These are phyloP conservation scores for Xiphias gladius DNA, from an alignment of 2,113 vertebrate species.

Conservation along the genomic window DNA sequence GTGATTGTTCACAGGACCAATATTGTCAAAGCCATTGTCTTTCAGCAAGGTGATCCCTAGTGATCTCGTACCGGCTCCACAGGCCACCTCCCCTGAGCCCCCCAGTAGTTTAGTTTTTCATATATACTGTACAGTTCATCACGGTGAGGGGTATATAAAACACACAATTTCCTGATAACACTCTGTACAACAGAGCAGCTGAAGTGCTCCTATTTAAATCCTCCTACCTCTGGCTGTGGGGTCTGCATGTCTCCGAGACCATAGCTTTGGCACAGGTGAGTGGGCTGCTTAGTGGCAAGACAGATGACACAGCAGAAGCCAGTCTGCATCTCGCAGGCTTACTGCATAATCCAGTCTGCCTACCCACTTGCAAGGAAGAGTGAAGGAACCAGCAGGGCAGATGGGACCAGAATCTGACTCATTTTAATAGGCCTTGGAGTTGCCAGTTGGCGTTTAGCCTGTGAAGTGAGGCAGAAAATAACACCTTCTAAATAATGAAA, in stretches of 20 bases:
- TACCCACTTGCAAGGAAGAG: constrained; percentile 51
- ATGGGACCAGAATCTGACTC: constrained; percentile 81
- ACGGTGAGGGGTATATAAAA: not conserved
- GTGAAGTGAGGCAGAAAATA: constrained; percentile 81
- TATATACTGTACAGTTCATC: not conserved
- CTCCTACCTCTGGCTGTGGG: constrained; percentile 53
- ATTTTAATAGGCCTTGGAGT: constrained; percentile 81
- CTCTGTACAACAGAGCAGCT: not conserved
- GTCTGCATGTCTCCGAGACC: constrained; percentile 34
- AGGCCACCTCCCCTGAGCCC: not conserved
- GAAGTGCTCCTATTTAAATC: constrained; percentile 12
- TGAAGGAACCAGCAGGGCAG: constrained; percentile 74
- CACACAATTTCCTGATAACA: constrained; percentile 10
- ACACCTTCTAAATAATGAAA: constrained; percentile 84
- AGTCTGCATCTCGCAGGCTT: constrained; percentile 47
- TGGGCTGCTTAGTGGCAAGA: constrained; percentile 50
- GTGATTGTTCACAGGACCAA: not conserved
- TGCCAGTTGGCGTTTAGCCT: constrained; percentile 80
- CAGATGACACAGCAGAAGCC: constrained; percentile 61
- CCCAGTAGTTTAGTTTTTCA: not conserved
- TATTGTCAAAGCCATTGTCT: not conserved
- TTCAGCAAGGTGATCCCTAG: not conserved
- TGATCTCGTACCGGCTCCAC: constrained; percentile 1
- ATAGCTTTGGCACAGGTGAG: constrained; percentile 61
- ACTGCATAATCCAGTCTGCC: constrained; percentile 69